Base-by-base conservation (phyloP, 2,888 invertebrate species). In the Lasius platythorax region DNA sequence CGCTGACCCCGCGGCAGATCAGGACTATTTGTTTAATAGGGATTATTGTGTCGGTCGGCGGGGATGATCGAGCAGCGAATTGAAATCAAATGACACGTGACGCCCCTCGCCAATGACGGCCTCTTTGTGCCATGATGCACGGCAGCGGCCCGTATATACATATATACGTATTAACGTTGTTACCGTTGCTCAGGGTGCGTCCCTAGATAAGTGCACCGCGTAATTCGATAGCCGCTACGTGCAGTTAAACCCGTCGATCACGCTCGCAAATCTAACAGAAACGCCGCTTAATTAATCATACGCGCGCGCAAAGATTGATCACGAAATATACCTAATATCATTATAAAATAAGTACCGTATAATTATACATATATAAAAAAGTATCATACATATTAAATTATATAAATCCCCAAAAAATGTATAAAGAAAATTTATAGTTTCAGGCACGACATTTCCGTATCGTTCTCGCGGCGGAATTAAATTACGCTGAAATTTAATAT, bases 1-100 rank as follows among this genome's bases (percentile, higher is more conserved):
- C 70, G 67, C 58, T 64, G 79, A 50, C 76, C 82, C 72, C 56
- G 66, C 1, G 53, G 30, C 81, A 64, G 85, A 85, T 87, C 85
- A 40, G 67, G 63, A 81, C 87, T 91, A 91, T 91, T 91, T 91
- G 91, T 91, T 90, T 91, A 92, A 91, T 91, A 85, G 91, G 91
- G 90, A 88, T 91, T 91, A 91, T 89, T 91, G 92, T 87, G 85
- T 89, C 81, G 74, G 70, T 12, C 68, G 75, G 53, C 67, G 85
- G 90, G 87, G 87, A 85, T 46, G 87, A 83, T 83, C 81, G 84
- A 86, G 84, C 56, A 53, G 66, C 67, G 88, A 87, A 92, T 92
- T 90, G 91, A 92, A 92, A 91, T 85, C 87, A 91, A 92, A 92
- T 91, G 91, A 91, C 91, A 91, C 91, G 91, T 91, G 91, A 91